Evolutionary conservation across 2,113 vertebrate genomes (phyloP).

Genomic region (Myiagra hebetior): DNA sequence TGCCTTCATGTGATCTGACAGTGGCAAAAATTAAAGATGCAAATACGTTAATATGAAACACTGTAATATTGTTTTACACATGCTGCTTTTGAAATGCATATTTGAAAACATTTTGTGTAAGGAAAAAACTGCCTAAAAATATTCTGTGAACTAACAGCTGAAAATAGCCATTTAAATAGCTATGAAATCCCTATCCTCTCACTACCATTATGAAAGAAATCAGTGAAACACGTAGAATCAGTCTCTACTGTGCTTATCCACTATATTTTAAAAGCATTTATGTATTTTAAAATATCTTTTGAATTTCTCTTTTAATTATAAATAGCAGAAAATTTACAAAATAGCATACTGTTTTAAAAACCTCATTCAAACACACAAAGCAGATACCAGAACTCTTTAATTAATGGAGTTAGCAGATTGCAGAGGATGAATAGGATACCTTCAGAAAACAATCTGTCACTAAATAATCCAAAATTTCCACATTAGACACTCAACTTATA

Average conservation of each 20-base stretch:
- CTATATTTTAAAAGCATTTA: neutral
- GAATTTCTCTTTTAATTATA: neutral
- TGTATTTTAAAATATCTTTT: neutral
- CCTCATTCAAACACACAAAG: constrained; percentile 22
- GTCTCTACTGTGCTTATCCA: neutral
- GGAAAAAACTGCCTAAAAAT: neutral
- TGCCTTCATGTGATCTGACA: constrained; percentile 25
- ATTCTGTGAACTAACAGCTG: neutral
- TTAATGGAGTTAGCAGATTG: neutral
- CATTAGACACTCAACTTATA: neutral
- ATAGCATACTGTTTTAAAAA: neutral
- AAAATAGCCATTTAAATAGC: constrained; percentile 6
- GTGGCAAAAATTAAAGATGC: constrained; percentile 40
- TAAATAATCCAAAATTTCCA: neutral
- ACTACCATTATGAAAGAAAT: neutral
- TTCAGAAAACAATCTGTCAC: constrained; percentile 35
- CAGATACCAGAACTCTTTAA: constrained; percentile 15
- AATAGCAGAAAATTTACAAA: constrained; percentile 2
- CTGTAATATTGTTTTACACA: neutral
- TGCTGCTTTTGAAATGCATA: constrained; percentile 46
- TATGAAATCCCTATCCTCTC: neutral
- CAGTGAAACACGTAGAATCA: neutral
- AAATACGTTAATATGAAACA: neutral
- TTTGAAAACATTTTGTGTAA: neutral
- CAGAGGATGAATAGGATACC: neutral